Evolutionary conservation across 2,797 vertebrate genomes (phyloP), one percentile per base, ranked within the genome.

Genomic region (Dendrocincla tyrannina): DNA sequence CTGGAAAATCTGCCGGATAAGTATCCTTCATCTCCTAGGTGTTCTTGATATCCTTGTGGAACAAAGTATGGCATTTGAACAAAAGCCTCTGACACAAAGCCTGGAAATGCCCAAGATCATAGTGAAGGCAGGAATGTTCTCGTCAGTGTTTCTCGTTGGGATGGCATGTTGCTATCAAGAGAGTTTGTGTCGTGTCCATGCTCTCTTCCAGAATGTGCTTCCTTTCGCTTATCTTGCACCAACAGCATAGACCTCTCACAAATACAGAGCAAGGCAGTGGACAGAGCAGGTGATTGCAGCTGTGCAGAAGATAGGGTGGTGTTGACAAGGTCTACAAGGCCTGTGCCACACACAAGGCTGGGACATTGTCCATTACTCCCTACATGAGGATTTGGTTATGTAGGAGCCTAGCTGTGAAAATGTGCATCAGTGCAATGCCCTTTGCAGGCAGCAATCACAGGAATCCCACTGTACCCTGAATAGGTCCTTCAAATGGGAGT

Each of bases 101-200:
- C 42, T 78, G 82, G 35, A 30, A 82, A 64, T 73, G 35, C 33
- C 73, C 73, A 5, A 37, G 49, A 44, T 33, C 18, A 4, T 6
- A 30, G 33, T 39, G 59, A 68, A 84, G 19, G 44, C 35, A 88
- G 39, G 63, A 78, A 66, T 35, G 16, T 24, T 27, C 11, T 50
- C 77, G n/a, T 46, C 32, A 33, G 28, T 30, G 47, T 59, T 88
- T 70, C 64, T 64, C 28, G 27, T 47, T 84, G 46, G 39, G 35
- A 30, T 15, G 35, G 52, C 63, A 72, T 0, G 1, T 17, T 87
- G 32, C 32, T 72, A 35, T 56, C 56, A 27, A 49, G 28, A 14
- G 30, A 10, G 6, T 28, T 85, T 73, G n/a, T 2, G 5, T 24
- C 0, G 0, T 46, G 39, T 28, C 47, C 7, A 5, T 35, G 18